These are phyloP conservation scores for Oncorhynchus gorbuscha DNA, from an alignment of 2,113 vertebrate genomes.

Conservation along the genomic window DNA sequence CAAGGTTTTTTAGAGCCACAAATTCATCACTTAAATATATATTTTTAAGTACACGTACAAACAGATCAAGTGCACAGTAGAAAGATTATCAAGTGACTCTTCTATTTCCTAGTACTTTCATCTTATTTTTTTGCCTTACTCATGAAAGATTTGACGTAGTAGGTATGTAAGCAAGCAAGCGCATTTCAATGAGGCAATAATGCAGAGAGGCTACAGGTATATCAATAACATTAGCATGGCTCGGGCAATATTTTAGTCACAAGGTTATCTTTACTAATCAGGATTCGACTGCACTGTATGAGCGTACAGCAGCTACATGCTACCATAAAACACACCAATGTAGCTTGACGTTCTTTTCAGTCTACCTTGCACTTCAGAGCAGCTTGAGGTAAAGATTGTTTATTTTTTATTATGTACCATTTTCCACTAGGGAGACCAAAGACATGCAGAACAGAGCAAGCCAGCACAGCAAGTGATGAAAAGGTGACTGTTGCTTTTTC, in stretches of 20 bases:
- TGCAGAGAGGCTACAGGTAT: too few relatives aligned
- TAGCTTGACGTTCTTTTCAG: neutral
- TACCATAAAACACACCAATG: neutral
- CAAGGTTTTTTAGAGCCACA: neutral
- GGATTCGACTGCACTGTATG: neutral
- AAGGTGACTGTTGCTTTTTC: neutral
- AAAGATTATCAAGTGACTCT: too few relatives aligned
- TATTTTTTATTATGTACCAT: neutral
- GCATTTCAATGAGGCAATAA: too few relatives aligned
- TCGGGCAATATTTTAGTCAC: too few relatives aligned
- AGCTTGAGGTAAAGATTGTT: neutral
- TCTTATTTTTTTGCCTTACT: too few relatives aligned
- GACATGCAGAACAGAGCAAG: neutral
- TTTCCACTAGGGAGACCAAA: conserved; percentile 3
- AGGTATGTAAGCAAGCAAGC: too few relatives aligned
- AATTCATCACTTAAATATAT: neutral
- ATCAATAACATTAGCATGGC: too few relatives aligned
- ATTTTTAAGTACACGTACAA: too few relatives aligned
- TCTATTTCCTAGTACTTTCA: too few relatives aligned
- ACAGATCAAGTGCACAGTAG: too few relatives aligned
- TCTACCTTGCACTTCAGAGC: neutral
- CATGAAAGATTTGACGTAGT: too few relatives aligned
- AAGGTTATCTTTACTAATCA: too few relatives aligned
- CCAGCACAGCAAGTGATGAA: neutral
- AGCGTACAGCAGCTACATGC: neutral